A percentile compares a stretch with the other conserved stretches of the same genome.
phyloP scores from a whole-genome alignment of 64 coral and sea anemone genomes.

The Cladopsammia gracilis region DNA sequence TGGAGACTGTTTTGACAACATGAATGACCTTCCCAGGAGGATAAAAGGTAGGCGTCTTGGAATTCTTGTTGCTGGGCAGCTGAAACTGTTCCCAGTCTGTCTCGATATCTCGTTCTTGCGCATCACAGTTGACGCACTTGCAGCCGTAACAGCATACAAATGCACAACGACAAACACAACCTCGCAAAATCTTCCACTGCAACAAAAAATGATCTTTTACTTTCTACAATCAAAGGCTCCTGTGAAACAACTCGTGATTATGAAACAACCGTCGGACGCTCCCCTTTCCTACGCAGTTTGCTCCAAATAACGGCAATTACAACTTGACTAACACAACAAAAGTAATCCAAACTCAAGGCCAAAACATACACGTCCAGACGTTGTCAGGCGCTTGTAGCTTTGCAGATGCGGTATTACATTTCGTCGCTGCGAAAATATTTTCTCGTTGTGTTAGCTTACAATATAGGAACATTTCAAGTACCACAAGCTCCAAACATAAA shows the following conservation, averaged over 20 bases:
- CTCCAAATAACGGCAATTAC: neutral
- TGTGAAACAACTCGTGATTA: too few species aligned
- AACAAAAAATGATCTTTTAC: neutral
- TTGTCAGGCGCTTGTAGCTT: too few species aligned
- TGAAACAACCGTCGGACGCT: too few species aligned
- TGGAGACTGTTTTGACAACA: slow-evolving; percentile 88
- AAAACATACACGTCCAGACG: too few species aligned
- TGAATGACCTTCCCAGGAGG: slow-evolving; percentile 94
- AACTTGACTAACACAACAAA: too few species aligned
- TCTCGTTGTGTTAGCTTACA: too few species aligned
- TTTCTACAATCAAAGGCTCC: neutral
- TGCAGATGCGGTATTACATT: too few species aligned
- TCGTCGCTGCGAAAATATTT: too few species aligned
- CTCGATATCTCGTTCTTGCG: slow-evolving; percentile 29
- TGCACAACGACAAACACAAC: slow-evolving; percentile 87
- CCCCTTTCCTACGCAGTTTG: neutral
- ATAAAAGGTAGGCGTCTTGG: slow-evolving; percentile 85
- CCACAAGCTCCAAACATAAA: too few species aligned
- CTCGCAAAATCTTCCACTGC: slow-evolving; percentile 98
- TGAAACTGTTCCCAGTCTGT: slow-evolving; percentile 74
- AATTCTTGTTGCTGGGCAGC: slow-evolving; percentile 75
- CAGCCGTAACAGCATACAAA: slow-evolving; percentile 89
- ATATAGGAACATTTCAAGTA: too few species aligned
- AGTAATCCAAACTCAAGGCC: too few species aligned
- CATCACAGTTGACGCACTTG: slow-evolving; percentile 67